Percentiles rank a stretch among this genome's conserved stretches.
Evolutionary conservation across 2,797 vertebrate genomes (phyloP).

Genomic region (Bucorvus abyssinicus): DNA sequence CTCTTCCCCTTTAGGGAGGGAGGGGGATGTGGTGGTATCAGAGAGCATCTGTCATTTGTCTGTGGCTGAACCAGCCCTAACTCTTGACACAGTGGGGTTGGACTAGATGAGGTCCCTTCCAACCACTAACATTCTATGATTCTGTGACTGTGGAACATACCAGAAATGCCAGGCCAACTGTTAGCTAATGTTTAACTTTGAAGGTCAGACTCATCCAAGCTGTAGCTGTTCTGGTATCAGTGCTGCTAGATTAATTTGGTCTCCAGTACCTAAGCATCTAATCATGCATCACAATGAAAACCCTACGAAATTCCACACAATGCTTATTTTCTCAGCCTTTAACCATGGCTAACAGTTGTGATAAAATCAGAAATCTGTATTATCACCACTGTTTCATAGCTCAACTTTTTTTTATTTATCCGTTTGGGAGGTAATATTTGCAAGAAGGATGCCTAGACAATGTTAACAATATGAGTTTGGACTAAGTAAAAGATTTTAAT

Average conservation of each 20-base stretch:
- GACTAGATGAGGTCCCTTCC: no score
- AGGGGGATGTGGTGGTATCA: no score
- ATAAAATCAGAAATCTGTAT: neutral
- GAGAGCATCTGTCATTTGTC: no score
- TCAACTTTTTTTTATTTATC: neutral
- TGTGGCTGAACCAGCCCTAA: no score
- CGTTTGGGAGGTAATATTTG: neutral
- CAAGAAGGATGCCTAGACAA: neutral
- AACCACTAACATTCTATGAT: no score
- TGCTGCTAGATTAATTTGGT: neutral
- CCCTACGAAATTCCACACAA: neutral
- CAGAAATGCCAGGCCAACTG: slow-evolving; percentile 29
- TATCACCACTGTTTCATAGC: neutral
- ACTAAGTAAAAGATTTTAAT: neutral
- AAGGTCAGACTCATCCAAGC: slow-evolving; percentile 14
- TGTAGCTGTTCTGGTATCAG: neutral
- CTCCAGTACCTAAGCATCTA: neutral
- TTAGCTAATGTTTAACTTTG: slow-evolving; percentile 55
- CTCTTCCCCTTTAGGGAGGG: no score
- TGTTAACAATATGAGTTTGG: neutral
- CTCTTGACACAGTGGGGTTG: no score
- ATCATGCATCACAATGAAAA: slow-evolving; percentile 8
- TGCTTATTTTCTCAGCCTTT: neutral
- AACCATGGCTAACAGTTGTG: neutral
- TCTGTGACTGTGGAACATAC: neutral